These are phyloP conservation scores for Oreotrochilus melanogaster DNA, from an alignment of 2,113 vertebrate species.

Conservation along the genomic window DNA sequence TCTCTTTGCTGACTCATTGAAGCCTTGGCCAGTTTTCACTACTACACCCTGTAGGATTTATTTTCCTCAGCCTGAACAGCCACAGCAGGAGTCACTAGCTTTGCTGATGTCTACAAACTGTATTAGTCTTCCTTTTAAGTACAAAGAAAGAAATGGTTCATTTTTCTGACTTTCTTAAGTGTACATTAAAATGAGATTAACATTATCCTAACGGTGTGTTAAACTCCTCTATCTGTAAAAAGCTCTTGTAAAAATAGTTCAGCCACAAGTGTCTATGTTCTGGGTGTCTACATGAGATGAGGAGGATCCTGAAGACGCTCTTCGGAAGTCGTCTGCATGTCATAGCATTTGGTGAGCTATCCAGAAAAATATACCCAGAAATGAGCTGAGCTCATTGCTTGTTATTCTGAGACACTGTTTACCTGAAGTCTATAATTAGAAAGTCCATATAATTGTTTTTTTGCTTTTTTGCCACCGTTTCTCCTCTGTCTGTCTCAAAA, in stretches of 20 bases:
- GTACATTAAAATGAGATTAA: neutral
- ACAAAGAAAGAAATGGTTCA: neutral
- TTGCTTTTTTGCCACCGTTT: neutral
- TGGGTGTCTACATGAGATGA: neutral
- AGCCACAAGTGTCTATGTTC: neutral
- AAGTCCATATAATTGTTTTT: neutral
- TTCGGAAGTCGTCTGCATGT: neutral
- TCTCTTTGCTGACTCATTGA: neutral
- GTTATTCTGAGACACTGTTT: neutral
- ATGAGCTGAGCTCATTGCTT: neutral
- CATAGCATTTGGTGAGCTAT: neutral
- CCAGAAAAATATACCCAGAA: neutral
- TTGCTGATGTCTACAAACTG: neutral
- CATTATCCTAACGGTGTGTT: neutral
- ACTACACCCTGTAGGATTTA: accelerated
- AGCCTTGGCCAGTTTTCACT: neutral
- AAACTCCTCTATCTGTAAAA: neutral
- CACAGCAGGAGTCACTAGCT: neutral
- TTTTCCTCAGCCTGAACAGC: neutral
- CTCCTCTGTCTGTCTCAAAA: neutral
- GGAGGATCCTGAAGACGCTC: neutral
- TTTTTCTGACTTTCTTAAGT: neutral
- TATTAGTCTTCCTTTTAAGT: neutral
- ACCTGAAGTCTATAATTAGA: neutral
- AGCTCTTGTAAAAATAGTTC: neutral